phyloP scores from a whole-genome alignment of 2,888 invertebrate species.

The Drosophila flavopinicola region DNA sequence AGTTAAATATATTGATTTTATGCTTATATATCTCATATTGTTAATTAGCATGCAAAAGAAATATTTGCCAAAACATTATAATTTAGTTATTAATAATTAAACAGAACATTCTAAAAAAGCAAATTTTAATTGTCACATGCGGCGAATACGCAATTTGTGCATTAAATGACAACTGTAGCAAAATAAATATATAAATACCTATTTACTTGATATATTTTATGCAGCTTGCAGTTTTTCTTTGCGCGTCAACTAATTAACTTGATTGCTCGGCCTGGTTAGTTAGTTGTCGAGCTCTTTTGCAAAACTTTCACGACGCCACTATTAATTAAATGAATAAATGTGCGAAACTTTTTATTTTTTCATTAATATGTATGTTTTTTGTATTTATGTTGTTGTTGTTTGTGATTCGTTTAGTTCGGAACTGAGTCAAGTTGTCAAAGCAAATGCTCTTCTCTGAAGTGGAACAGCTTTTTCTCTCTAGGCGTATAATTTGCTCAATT shows the following conservation, averaged over 20 bases:
- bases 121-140: background rate
- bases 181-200: background rate
- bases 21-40: too few relatives aligned
- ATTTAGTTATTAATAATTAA: background rate
- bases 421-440: conserved; percentile 54
- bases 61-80: background rate
- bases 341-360: conserved; percentile 49
- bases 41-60: background rate
- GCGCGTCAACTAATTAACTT: conserved; percentile 39
- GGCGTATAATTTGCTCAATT: conserved; percentile 39
- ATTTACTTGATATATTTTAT: too few relatives aligned
- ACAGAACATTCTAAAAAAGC: too few relatives aligned
- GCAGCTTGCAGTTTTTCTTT: conserved; percentile 1
- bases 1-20: too few relatives aligned
- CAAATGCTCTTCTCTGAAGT: conserved; percentile 45
- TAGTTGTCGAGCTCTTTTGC: conserved; percentile 31
- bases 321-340: conserved; percentile 76
- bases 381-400: background rate
- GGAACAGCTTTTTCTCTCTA: conserved; percentile 1
- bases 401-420: conserved; percentile 11
- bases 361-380: conserved; percentile 27
- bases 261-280: conserved; percentile 24
- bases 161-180: background rate
- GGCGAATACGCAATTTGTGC: background rate
- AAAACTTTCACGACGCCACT: conserved; percentile 59